Evolutionary conservation across 1,140 invertebrate genomes (phyloP).

Genomic region (Triops longicaudatus): DNA sequence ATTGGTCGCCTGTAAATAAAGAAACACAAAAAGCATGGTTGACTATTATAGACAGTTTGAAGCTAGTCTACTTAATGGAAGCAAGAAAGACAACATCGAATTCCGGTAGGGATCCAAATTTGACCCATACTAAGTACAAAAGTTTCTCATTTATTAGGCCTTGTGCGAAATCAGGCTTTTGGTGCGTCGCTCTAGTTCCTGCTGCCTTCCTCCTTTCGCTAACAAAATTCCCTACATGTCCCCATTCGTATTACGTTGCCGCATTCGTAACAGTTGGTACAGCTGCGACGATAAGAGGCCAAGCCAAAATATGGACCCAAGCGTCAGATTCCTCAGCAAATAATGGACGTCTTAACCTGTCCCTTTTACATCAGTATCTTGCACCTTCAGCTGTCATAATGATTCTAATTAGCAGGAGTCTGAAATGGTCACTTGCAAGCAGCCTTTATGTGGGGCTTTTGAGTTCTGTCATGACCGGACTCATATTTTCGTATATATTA

Average conservation of each 20-base stretch:
- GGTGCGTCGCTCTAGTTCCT: slow-evolving; percentile 18
- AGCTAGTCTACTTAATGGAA: neutral
- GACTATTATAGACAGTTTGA: neutral
- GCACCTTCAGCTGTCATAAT: neutral
- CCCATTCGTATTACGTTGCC: neutral
- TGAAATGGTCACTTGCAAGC: neutral
- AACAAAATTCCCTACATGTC: neutral
- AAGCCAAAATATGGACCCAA: neutral
- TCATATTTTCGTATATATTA: slow-evolving; percentile 12
- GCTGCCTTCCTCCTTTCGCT: neutral
- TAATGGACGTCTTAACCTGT: neutral
- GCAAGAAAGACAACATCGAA: neutral
- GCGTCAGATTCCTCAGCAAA: neutral
- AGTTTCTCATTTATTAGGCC: slow-evolving; percentile 15
- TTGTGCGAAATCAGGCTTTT: slow-evolving; percentile 19
- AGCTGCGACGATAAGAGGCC: neutral
- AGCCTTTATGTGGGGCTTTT: neutral
- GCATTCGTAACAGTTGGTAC: neutral
- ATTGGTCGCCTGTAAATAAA: neutral
- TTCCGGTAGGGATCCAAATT: neutral
- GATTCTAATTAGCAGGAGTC: neutral
- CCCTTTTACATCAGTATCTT: neutral
- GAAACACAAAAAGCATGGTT: neutral
- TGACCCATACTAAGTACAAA: neutral
- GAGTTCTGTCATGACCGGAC: neutral